Conservation (phyloP, 1,140 invertebrate species). For the Brachionus manjavacas region DNA sequence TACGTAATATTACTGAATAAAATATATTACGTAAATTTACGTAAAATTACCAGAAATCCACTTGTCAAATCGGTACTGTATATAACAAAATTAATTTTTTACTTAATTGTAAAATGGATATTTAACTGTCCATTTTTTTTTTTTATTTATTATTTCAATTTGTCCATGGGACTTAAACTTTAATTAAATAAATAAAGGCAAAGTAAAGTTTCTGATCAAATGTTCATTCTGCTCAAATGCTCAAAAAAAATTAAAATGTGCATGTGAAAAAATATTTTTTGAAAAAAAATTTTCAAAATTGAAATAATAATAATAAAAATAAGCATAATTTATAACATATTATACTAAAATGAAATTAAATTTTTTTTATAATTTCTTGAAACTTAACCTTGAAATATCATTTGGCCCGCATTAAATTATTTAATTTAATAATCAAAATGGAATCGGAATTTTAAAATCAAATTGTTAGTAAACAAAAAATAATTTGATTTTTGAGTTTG, state of each 20-base stretch:
- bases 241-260: neutral
- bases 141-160: no score
- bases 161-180: no score
- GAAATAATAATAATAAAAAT: neutral
- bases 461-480: neutral
- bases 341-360: neutral
- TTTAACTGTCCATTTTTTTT: no score
- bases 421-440: neutral
- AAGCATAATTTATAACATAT: neutral
- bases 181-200: no score
- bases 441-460: neutral
- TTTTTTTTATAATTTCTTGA: neutral
- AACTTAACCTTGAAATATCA: neutral
- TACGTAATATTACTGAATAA: no score
- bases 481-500: neutral
- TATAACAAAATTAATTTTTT: no score
- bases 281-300: neutral
- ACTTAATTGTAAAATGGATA: no score
- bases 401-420: neutral
- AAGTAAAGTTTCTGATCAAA: neutral
- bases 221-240: neutral
- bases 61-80: no score
- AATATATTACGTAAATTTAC: no score
- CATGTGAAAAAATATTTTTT: neutral
- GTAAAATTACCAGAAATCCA: no score